phyloP scores from a whole-genome alignment of 1,140 invertebrate species.

The Drosophila subpulchrella region DNA sequence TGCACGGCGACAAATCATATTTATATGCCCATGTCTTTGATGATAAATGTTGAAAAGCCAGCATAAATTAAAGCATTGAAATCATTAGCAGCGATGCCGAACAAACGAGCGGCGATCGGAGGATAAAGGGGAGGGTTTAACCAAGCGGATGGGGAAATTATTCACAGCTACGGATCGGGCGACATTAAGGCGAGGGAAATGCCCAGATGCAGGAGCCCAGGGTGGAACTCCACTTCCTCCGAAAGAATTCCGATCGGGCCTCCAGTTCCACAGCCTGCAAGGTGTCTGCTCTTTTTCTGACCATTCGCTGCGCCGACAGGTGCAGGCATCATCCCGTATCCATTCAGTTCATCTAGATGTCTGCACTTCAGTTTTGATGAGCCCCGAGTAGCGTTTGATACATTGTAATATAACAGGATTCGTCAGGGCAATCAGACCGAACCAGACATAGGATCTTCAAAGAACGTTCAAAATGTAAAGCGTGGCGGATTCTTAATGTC shows the following conservation, averaged over 20 bases:
- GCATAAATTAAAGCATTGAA: slow-evolving; percentile 75
- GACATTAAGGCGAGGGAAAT: slow-evolving; percentile 50
- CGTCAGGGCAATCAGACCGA: slow-evolving; percentile 26
- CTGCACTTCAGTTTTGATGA: slow-evolving; percentile 45
- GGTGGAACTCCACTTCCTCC: slow-evolving; percentile 17
- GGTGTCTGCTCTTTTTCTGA: slow-evolving; percentile 49
- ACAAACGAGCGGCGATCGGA: slow-evolving; percentile 69
- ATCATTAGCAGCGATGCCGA: slow-evolving; percentile 81
- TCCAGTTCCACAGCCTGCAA: slow-evolving; percentile 35
- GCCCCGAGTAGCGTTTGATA: slow-evolving; percentile 49
- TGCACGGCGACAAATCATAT: slow-evolving; percentile 56
- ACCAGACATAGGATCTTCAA: slow-evolving; percentile 2
- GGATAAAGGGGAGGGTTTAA: slow-evolving; percentile 3
- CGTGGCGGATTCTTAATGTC: slow-evolving; percentile 27
- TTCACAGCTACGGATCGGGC: slow-evolving; percentile 75
- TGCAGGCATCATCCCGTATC: slow-evolving; percentile 38
- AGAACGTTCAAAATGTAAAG: slow-evolving; percentile 8
- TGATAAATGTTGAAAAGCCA: slow-evolving; percentile 67
- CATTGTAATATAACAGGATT: slow-evolving; percentile 69
- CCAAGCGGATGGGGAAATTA: slow-evolving; percentile 79
- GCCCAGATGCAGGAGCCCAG: slow-evolving; percentile 13
- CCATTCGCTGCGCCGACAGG: slow-evolving; percentile 70
- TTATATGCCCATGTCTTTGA: slow-evolving; percentile 58
- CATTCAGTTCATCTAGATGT: slow-evolving; percentile 39
- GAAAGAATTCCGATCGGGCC: slow-evolving; percentile 34